Conservation (phyloP, 2,888 invertebrate genomes). For the Pristionchus fissidentatus region DNA sequence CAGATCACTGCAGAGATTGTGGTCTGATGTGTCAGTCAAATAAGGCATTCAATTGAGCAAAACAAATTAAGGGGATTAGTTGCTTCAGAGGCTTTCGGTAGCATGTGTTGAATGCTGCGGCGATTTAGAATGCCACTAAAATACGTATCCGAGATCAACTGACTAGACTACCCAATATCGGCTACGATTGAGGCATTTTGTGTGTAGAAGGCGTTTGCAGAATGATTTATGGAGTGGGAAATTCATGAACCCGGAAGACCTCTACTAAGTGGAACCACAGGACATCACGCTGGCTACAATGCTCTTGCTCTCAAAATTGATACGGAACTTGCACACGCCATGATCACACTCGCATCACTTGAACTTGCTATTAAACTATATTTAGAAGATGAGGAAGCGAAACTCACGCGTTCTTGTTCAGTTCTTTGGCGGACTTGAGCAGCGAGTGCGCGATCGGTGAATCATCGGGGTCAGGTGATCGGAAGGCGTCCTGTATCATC, state of each 20-base stretch:
- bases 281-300: constrained; percentile 65
- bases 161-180: no score
- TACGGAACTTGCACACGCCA: neutral
- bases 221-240: no score
- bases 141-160: no score
- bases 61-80: no score
- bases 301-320: constrained; percentile 42
- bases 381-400: neutral
- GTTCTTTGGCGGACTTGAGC: constrained; percentile 67
- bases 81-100: no score
- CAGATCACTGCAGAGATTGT: neutral
- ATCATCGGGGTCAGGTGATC: constrained; percentile 67
- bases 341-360: neutral
- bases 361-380: constrained; percentile 25
- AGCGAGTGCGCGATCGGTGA: constrained; percentile 72
- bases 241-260: no score
- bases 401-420: constrained; percentile 59
- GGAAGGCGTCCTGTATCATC: constrained; percentile 40
- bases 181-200: no score
- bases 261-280: no score
- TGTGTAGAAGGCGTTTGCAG: no score
- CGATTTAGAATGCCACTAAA: no score
- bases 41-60: neutral
- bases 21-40: neutral
- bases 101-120: no score